Percentiles rank a stretch among this genome's conserved stretches.
Conservation (phyloP, 2,888 invertebrate species). For the Noctuana brunneofusca region DNA sequence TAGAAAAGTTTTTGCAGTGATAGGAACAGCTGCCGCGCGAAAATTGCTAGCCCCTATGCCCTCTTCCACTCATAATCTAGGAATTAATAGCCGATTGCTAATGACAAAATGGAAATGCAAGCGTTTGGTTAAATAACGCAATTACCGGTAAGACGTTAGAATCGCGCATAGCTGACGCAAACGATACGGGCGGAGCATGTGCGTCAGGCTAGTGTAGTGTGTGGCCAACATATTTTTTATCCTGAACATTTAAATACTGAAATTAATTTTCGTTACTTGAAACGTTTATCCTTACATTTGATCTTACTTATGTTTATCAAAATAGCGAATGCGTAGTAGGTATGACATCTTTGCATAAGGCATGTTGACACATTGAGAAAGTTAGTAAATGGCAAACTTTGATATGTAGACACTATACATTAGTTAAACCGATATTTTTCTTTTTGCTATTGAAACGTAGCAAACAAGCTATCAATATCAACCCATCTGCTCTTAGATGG, state of each 20-base stretch:
- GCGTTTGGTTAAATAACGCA: slow-evolving; percentile 70
- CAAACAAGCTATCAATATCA: too few species aligned
- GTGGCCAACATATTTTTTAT: slow-evolving; percentile 27
- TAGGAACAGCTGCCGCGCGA: slow-evolving; percentile 71
- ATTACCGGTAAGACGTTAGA: slow-evolving; percentile 67
- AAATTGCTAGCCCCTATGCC: slow-evolving; percentile 80
- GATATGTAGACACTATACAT: too few species aligned
- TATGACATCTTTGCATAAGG: slow-evolving; percentile 7
- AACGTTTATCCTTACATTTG: slow-evolving; percentile 18
- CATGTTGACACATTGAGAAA: too few species aligned
- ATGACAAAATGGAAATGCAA: slow-evolving; percentile 78
- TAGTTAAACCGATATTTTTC: too few species aligned
- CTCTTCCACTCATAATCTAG: slow-evolving; percentile 72
- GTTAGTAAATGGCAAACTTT: too few species aligned
- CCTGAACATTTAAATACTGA: slow-evolving; percentile 13
- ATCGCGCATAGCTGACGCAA: slow-evolving; percentile 48
- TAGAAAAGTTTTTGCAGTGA: slow-evolving; percentile 78
- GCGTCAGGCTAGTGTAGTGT: slow-evolving; percentile 40
- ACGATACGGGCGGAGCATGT: slow-evolving; percentile 75
- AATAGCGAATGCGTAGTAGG: slow-evolving; percentile 1
- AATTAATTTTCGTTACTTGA: slow-evolving; percentile 43
- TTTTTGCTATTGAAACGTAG: too few species aligned
- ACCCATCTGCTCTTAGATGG: too few species aligned
- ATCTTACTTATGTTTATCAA: slow-evolving; percentile 17
- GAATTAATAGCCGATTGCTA: slow-evolving; percentile 78